Base-by-base conservation (phyloP, 2,888 invertebrate species). In the Scaptomyza polygonia region DNA sequence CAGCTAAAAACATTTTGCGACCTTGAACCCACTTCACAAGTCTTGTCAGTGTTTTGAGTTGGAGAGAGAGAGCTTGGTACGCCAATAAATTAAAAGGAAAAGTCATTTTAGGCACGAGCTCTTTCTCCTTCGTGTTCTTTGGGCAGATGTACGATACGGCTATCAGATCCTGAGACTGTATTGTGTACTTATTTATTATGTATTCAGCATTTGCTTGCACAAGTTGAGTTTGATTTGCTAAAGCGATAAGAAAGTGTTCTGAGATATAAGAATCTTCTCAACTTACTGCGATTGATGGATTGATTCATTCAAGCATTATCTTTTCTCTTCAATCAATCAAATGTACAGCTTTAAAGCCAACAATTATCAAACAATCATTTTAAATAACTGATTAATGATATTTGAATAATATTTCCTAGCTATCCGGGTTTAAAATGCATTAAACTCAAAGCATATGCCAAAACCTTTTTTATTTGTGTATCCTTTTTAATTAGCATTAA, bases 1-100 rank as follows among this genome's bases (percentile, higher is more conserved):
- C 47, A 70, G 58, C 36, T 51, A 30, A 54, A 72, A 72, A 72
- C 30, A 61, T 67, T 70, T 67, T 70, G 57, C 21, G 72, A 54
- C 72, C 56, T 69, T 67, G 68, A 43, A 42, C 39, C 40, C 36
- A 18, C 29, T n/a, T 43, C 36, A 55, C 42, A 36, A 27, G 27
- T 39, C 48, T 18, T 11, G n/a, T 7, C 36, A 27, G 34, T 5
- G n/a, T 2, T 8, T 29, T 11, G 5, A 27, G 11, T 25, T 0
- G 9, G 29, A 3, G 18, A 25, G 11, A 39, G 14, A 9, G 9
- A 32, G n/a, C 3, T 16, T 30, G 25, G 21, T 25, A 49, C 25
- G 25, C 7, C 11, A 25, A 49, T 49, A 36, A 36, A 48, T 48
- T 18, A 32, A 18, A 45, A 25, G 14, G 6, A 47, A 48, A 47